Conservation (phyloP, 2,888 invertebrate species). For the Crepidodera aurea region DNA sequence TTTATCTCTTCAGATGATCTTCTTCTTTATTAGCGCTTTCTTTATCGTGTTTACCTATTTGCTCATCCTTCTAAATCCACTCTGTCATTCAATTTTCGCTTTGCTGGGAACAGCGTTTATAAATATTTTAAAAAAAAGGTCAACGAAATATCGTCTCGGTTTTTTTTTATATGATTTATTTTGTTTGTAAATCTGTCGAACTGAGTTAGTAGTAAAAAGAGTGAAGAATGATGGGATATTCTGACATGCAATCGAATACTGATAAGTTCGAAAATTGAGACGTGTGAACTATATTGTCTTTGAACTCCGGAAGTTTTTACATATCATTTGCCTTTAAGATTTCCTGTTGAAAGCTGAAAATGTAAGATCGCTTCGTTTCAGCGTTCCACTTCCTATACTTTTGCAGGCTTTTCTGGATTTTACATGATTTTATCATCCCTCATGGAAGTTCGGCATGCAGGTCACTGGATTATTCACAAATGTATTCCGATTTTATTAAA, state of each 20-base stretch:
- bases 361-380: conserved; percentile 27
- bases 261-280: conserved; percentile 25
- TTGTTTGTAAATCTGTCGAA: background rate
- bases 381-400: conserved; percentile 20
- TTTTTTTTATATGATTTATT: background rate
- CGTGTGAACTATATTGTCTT: conserved; percentile 29
- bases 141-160: too few species aligned
- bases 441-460: conserved; percentile 25
- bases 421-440: conserved; percentile 34
- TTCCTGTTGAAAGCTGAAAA: conserved; percentile 28
- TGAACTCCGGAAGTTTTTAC: conserved; percentile 26
- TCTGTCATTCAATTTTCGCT: too few species aligned
- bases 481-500: conserved; percentile 11
- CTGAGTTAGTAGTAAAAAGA: background rate
- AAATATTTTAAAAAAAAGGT: too few species aligned
- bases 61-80: too few species aligned
- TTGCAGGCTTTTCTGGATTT: conserved; percentile 23
- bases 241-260: conserved; percentile 14
- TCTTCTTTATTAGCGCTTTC: too few species aligned
- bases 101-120: too few species aligned
- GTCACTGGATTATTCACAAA: conserved; percentile 19
- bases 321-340: conserved; percentile 39
- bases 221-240: conserved; percentile 17
- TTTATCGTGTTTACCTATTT: too few species aligned
- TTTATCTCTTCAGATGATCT: too few species aligned